Base-by-base conservation (phyloP, 2,888 invertebrate genomes). In the Clostera curtula region DNA sequence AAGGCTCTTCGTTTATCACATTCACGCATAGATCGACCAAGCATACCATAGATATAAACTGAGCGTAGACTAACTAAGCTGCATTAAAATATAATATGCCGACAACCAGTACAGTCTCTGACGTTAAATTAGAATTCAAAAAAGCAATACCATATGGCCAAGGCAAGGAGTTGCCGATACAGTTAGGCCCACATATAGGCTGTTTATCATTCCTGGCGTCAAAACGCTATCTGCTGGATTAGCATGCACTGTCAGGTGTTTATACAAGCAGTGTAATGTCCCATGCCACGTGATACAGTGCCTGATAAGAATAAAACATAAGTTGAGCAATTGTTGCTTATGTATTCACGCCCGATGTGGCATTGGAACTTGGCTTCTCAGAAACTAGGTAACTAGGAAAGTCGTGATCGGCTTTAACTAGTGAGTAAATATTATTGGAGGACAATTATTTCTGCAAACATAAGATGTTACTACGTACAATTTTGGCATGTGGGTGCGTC, bases 171-270 rank as follows among this genome's bases (percentile, higher is more conserved):
- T 4, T 2, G 11, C 5, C 33, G 30, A 40, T 9, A 7, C 13
- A 12, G 26, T 12, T 30, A 35, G 31, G 34, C 29, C 40, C 11
- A 34, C 31, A 34, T 29, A 42, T 3, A 46, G 14, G 27, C 30
- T 29, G 25, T 39, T 44, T 49, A 29, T 47, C 34, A 47, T 44
- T 37, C 42, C 12, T 9, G 17, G 14, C 11, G n/a, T 8, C 25
- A 19, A 27, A 10, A 22, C 28, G 33, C 25, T 41, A 34, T 36
- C 35, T 40, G 24, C 10, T n/a, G 34, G 31, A 39, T 44, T 49
- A 35, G 39, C 24, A 44, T 45, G 30, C 30, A 9, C 27, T 24
- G 30, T 21, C 30, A 8, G 13, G 18, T 36, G 44, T 42, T 31
- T 40, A 40, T 42, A 33, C 36, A 29, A 27, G 24, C 28, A 31